Evolutionary conservation across 2,797 vertebrate species (phyloP), one percentile per base, ranked within the genome.

Genomic region (Premnoplex brunnescens): DNA sequence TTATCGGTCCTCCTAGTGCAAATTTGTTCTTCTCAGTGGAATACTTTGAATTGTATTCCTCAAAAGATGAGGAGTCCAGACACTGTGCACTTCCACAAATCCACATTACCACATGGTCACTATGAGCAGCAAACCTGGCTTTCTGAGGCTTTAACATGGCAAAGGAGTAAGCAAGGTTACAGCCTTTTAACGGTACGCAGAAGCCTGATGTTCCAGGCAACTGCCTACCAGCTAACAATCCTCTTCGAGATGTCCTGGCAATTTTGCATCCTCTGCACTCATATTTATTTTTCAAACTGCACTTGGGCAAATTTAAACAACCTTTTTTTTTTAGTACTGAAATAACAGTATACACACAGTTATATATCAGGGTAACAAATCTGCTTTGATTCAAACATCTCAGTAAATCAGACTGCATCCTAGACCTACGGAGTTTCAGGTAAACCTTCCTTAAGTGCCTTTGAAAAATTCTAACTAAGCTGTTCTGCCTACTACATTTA

Each of bases 401-500:
- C 56, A 48, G n/a, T 83, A 76, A 69, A 89, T 74, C 37, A 79
- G 30, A 62, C 6, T 37, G 26, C 12, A 71, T 41, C 43, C n/a
- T 79, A 91, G 56, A 74, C 34, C 15, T 67, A 74, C 14, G 28
- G 56, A 88, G 77, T 91, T 89, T 85, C 26, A 73, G 26, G 18
- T 48, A 80, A 83, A 44, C 8, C 20, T 76, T 66, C 18, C 1
- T 2, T 37, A 81, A 80, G 4, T 72, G 13, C 23, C 43, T 72
- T 54, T 62, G n/a, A 91, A 91, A 95, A 83, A 72, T 46, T 48
- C 36, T 39, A 64, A 56, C 22, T 51, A 78, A 56, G 14, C 10
- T 72, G 13, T 73, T 93, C 37, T 85, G 34, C 37, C 54, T 88
- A 43, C 12, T 77, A n/a, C 12, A 73, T 69, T 83, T 85, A 90